Evolutionary conservation across 2,888 invertebrate species (phyloP), one percentile per base, ranked within the genome.

Genomic region (Morpho deidamia): DNA sequence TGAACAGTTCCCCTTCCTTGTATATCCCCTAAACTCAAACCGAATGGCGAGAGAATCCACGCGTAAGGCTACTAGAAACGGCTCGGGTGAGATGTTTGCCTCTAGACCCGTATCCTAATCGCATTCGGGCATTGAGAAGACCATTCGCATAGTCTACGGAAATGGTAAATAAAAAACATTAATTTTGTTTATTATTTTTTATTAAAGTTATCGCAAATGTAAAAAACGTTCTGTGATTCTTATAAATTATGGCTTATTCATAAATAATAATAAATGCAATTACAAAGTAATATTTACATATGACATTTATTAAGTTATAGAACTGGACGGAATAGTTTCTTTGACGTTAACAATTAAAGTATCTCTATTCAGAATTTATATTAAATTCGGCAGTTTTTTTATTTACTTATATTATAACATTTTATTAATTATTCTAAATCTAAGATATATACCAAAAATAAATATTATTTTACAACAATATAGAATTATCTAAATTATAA

Each of bases 211-310:
- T 50, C 34, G 44, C 48, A 45, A 14, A 42, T 41, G 35, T 53
- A 34, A 46, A 43, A 55, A 53, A 53, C 44, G 48, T 53, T 56
- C 40, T 46, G 53, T n/a, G 37, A 14, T 43, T 51, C 62, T 61
- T 63, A 71, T 58, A 38, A 60, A 53, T 56, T 78, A 81, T 79
- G 78, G 79, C 80, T 81, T 75, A 73, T 71, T 71, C 63, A 69
- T 69, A 76, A 64, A 66, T 78, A 72, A 67, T 80, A 80, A 76
- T 82, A 82, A 82, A 82, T 82, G 82, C 82, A 76, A 71, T 74
- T 68, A 56, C 40, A 49, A 43, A 5, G 43, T 48, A 45, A 10
- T 53, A 59, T 58, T 48, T 58, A 58, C 46, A 9, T 12, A 40
- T 45, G 33, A 43, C 35, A 53, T 34, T 55, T 11, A 53, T 37